A percentile compares a stretch with the other conserved stretches of the same genome.
Evolutionary conservation across 2,113 vertebrate genomes (phyloP).

Genomic region (Psilopogon haemacephalus): DNA sequence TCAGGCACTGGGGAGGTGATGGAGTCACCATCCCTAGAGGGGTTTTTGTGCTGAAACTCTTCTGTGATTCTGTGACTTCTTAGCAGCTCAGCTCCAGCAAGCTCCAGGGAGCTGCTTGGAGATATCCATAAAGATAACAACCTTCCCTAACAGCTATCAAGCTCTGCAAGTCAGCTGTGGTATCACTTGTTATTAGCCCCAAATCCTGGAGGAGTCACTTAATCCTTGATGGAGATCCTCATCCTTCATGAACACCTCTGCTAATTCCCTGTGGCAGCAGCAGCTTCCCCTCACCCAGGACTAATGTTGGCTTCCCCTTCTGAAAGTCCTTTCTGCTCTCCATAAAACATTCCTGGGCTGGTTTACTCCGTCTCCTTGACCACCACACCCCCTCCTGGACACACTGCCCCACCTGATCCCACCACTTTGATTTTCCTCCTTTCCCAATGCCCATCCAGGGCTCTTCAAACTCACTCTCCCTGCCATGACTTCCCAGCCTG

Average conservation of each 20-base stretch:
- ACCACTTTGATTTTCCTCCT: not conserved
- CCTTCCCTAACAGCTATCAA: not conserved
- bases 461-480: not conserved
- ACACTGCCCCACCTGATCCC: accelerated
- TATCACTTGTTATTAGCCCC: not conserved
- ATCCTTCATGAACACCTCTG: not conserved
- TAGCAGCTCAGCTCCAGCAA: not conserved
- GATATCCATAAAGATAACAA: not conserved
- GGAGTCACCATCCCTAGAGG: too few relatives aligned
- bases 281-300: not conserved
- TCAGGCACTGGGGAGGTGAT: too few relatives aligned
- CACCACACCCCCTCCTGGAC: not conserved
- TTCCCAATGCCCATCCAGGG: accelerated
- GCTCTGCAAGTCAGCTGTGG: not conserved
- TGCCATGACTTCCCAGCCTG: not conserved
- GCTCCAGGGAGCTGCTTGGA: not conserved
- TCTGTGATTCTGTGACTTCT: not conserved
- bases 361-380: not conserved
- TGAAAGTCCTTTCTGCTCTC: not conserved
- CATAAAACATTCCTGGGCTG: not conserved
- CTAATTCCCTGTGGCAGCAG: not conserved
- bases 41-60: too few relatives aligned
- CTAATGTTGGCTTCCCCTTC: not conserved
- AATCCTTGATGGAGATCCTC: not conserved
- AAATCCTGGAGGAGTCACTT: not conserved